Percentiles rank a stretch among this genome's conserved stretches.
Evolutionary conservation across 2,888 invertebrate genomes (phyloP).

Genomic region (Escarpia spicata): DNA sequence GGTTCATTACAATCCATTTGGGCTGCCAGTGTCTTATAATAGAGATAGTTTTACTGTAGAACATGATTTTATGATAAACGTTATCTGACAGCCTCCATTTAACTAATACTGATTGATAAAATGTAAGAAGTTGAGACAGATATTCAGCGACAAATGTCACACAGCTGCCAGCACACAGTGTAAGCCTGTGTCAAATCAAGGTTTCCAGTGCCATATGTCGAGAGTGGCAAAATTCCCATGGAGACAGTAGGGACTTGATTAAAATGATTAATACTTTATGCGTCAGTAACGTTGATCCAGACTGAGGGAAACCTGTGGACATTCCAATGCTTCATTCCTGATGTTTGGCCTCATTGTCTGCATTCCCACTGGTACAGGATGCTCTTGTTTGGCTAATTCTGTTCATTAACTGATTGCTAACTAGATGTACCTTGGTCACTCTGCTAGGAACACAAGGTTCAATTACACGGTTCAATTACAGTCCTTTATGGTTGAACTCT

Average conservation of each 20-base stretch:
- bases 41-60: too few relatives aligned
- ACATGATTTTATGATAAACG: too few relatives aligned
- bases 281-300: neutral
- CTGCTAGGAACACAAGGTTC: neutral
- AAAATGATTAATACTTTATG: slow-evolving; percentile 3
- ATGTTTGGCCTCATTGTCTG: slow-evolving; percentile 11
- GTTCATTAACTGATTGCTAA: neutral
- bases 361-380: neutral
- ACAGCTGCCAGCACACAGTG: neutral
- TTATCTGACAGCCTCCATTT: too few relatives aligned
- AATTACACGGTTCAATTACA: too few relatives aligned
- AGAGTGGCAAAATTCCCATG: neutral
- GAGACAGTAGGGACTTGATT: neutral
- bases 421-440: neutral
- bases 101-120: too few relatives aligned
- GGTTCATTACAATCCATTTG: too few relatives aligned
- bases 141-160: too few relatives aligned
- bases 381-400: neutral
- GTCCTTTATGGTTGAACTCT: neutral
- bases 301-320: neutral
- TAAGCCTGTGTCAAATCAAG: neutral
- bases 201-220: neutral
- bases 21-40: too few relatives aligned
- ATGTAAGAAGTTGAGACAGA: too few relatives aligned
- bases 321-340: neutral